Percentiles rank a stretch among this genome's conserved stretches.
These are phyloP conservation scores for Antennarius striatus DNA, from an alignment of 2,113 vertebrate species.

Conservation along the genomic window DNA sequence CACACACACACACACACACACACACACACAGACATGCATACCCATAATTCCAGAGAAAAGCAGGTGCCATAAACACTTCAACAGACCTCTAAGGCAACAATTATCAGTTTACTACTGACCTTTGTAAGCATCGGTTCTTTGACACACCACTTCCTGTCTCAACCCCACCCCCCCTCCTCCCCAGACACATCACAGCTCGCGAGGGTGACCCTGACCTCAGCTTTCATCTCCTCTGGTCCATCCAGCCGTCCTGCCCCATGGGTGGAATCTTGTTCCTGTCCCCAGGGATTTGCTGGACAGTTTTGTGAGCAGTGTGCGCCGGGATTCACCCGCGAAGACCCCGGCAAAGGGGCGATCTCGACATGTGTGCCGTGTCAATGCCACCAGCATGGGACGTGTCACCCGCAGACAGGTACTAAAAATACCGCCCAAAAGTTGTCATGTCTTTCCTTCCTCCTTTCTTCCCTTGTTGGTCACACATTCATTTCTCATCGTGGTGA, in stretches of 20 bases:
- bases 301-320: conserved; percentile 87
- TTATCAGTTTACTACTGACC: conserved; percentile 13
- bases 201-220: conserved; percentile 79
- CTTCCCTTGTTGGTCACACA: too few species aligned
- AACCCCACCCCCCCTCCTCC: neutral
- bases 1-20: neutral
- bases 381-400: conserved; percentile 88
- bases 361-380: conserved; percentile 88
- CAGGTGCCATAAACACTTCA: conserved; percentile 16
- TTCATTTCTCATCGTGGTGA: too few species aligned
- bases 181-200: conserved; percentile 83
- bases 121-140: conserved; percentile 7
- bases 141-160: neutral
- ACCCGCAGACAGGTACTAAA: conserved; percentile 84
- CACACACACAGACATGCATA: neutral
- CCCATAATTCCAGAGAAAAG: conserved; percentile 14
- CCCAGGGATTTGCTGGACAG: conserved; percentile 81
- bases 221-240: conserved; percentile 44
- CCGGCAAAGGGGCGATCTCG: conserved; percentile 69
- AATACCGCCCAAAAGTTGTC: too few species aligned
- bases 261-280: conserved; percentile 90
- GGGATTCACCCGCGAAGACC: conserved; percentile 84
- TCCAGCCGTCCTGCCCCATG: conserved; percentile 72
- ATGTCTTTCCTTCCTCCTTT: too few species aligned
- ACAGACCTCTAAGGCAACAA: conserved; percentile 17